Conservation (phyloP, 2,888 invertebrate genomes). For the Adineta ricciae region DNA sequence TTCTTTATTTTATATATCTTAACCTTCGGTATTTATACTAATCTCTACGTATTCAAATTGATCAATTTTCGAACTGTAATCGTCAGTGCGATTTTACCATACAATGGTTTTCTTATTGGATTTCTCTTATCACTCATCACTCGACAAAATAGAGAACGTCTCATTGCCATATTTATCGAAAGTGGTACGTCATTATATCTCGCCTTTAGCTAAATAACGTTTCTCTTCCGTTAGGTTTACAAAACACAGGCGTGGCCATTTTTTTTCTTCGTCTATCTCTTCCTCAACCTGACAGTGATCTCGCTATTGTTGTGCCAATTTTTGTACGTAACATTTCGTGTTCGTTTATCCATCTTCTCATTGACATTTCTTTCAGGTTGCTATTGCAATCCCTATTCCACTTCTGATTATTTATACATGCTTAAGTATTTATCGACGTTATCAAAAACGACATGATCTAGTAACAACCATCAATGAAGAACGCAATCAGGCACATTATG, state of each 20-base stretch:
- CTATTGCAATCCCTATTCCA: neutral
- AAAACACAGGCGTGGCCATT: slow-evolving; percentile 19
- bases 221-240: neutral
- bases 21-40: slow-evolving; percentile 74
- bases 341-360: neutral
- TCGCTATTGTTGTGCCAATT: slow-evolving; percentile 4
- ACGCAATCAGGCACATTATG: neutral
- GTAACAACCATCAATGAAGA: neutral
- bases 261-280: neutral
- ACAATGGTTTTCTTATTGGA: slow-evolving; percentile 43
- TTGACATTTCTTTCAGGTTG: neutral
- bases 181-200: neutral
- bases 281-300: neutral
- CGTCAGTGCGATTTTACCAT: slow-evolving; percentile 43
- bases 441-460: neutral
- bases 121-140: slow-evolving; percentile 39
- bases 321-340: neutral
- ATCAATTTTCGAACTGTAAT: slow-evolving; percentile 56
- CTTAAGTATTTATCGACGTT: neutral
- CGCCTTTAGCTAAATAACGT: neutral
- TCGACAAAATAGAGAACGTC: slow-evolving; percentile 39
- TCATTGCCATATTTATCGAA: slow-evolving; percentile 36
- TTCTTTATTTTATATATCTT: slow-evolving; percentile 71
- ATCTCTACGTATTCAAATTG: slow-evolving; percentile 73
- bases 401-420: neutral